These are phyloP conservation scores for Junonia oenone DNA, from an alignment of 2,888 invertebrate genomes.

Conservation along the genomic window DNA sequence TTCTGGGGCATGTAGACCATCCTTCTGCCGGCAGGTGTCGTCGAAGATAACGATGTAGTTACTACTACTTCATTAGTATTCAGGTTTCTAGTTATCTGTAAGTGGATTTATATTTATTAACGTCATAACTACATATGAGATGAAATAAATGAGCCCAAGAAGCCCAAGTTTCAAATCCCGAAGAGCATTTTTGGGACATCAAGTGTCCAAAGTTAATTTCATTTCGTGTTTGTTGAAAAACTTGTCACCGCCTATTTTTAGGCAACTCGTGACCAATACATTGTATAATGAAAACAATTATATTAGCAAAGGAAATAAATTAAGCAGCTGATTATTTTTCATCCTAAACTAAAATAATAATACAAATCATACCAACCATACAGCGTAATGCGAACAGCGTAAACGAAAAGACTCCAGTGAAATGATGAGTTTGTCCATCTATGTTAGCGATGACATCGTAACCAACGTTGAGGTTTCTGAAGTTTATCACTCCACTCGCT, in stretches of 20 bases:
- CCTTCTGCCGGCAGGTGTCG: slow-evolving; percentile 19
- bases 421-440: slow-evolving; percentile 30
- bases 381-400: slow-evolving; percentile 27
- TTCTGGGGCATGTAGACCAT: slow-evolving; percentile 51
- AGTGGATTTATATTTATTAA: slow-evolving; percentile 5
- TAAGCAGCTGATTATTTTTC: too few species aligned
- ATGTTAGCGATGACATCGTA: slow-evolving; percentile 45
- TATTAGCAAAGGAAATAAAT: too few species aligned
- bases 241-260: too few species aligned
- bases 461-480: slow-evolving; percentile 43
- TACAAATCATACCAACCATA: slow-evolving; percentile 36
- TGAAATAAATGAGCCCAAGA: too few species aligned
- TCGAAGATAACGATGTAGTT: rapidly evolving
- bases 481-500: slow-evolving; percentile 36
- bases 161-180: too few species aligned
- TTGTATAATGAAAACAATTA: too few species aligned
- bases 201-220: too few species aligned
- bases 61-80: slow-evolving; percentile 34
- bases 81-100: slow-evolving; percentile 45
- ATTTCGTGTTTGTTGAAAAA: too few species aligned
- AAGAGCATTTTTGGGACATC: too few species aligned
- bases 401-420: slow-evolving; percentile 43
- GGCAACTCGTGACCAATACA: too few species aligned
- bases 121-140: too few species aligned
- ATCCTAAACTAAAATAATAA: not conserved